Evolutionary conservation across 2,797 vertebrate species (phyloP).

Genomic region (Hozukius guyotensis): DNA sequence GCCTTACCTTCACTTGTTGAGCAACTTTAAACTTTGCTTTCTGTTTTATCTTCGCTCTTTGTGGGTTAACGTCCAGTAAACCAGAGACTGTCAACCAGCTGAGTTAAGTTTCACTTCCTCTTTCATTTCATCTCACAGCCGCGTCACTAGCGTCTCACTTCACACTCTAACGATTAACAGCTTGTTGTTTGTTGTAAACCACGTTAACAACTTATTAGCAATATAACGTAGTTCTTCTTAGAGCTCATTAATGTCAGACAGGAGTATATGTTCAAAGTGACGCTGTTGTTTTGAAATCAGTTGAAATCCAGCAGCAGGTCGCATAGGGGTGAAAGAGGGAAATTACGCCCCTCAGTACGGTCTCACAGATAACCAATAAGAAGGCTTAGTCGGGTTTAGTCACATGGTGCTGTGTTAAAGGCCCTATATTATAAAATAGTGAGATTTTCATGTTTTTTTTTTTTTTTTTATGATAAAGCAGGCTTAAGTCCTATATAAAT

Average conservation of each 20-base stretch:
- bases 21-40: not conserved
- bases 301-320: not conserved
- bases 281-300: conserved; percentile 12
- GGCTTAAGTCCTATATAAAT: too few relatives aligned
- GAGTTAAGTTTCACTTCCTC: conserved; percentile 67
- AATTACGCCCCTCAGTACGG: accelerated
- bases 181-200: too few relatives aligned
- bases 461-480: too few relatives aligned
- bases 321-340: accelerated
- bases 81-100: not conserved
- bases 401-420: too few relatives aligned
- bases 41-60: not conserved
- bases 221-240: accelerated
- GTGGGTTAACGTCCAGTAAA: not conserved
- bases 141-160: not conserved
- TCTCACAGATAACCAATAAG: not conserved
- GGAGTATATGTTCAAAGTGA: not conserved
- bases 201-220: accelerated
- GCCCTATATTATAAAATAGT: too few relatives aligned
- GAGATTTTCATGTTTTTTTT: too few relatives aligned
- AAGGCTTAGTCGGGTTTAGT: too few relatives aligned
- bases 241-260: not conserved
- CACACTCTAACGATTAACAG: accelerated
- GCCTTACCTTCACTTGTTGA: conserved; percentile 14
- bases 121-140: conserved; percentile 57